Conservation (phyloP, 2,113 vertebrate genomes). For the Odocoileus hemionus region DNA sequence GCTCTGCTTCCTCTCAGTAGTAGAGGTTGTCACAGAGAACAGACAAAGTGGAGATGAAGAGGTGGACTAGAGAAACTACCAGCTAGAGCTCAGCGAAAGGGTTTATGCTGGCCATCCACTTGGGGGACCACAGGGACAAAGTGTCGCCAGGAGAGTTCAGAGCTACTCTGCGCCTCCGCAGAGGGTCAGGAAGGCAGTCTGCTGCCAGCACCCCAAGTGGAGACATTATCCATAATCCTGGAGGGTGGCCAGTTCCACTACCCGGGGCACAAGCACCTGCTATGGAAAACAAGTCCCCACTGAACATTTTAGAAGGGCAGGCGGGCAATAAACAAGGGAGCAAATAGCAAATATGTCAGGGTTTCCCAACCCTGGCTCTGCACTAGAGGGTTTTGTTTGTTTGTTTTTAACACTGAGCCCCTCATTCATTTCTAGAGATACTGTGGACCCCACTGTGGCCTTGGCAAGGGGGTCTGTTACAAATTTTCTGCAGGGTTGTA, state of each 20-base stretch:
- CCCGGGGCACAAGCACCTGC: not conserved
- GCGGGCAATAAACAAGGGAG: not conserved
- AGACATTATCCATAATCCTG: not conserved
- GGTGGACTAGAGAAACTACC: not conserved
- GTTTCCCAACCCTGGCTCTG: not conserved
- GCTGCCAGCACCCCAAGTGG: not conserved
- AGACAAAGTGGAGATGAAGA: not conserved
- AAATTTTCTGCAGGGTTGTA: not conserved
- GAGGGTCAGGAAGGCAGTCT: not conserved
- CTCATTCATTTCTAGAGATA: not conserved
- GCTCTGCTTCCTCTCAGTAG: not conserved
- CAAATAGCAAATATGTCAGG: not conserved
- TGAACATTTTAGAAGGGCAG: not conserved
- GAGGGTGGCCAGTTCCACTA: not conserved
- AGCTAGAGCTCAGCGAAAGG: not conserved
- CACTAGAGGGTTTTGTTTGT: not conserved
- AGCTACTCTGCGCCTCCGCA: not conserved
- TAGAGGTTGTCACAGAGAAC: not conserved
- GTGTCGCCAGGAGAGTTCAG: not conserved
- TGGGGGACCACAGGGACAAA: not conserved
- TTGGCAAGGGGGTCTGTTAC: not conserved
- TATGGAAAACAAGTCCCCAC: not conserved
- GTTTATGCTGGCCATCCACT: not conserved
- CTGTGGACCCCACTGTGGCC: not conserved
- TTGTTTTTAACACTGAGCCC: not conserved